Conservation (phyloP, 2,888 invertebrate genomes). For the Eupithecia subumbrata region DNA sequence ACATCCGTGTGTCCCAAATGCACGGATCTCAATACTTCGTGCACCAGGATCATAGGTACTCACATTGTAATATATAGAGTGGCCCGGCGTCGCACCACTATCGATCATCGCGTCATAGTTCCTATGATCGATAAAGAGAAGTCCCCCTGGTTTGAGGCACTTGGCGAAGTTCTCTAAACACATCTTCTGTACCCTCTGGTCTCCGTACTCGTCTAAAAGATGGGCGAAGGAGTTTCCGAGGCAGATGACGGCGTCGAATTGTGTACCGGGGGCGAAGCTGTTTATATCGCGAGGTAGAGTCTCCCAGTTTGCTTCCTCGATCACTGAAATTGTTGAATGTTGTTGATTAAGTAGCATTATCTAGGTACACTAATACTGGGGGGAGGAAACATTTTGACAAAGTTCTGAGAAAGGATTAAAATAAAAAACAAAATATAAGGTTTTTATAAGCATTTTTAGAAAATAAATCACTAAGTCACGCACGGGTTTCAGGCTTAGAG, state of each 20-base stretch:
- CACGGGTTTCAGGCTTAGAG: too few species aligned
- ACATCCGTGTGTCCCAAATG: too few species aligned
- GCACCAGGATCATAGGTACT: slow-evolving; percentile 61
- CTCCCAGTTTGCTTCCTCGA: slow-evolving; percentile 96
- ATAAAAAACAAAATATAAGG: too few species aligned
- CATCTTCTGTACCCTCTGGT: slow-evolving; percentile 90
- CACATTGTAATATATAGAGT: slow-evolving; percentile 95
- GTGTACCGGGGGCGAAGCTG: slow-evolving; percentile 81
- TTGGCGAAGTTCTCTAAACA: slow-evolving; percentile 92
- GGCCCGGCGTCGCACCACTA: slow-evolving; percentile 90
- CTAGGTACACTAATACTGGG: too few species aligned
- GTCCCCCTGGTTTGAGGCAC: slow-evolving; percentile 93
- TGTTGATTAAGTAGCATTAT: background rate
- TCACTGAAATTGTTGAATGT: slow-evolving; percentile 81
- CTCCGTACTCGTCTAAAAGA: slow-evolving; percentile 90
- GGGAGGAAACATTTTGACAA: too few species aligned
- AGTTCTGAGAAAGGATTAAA: too few species aligned
- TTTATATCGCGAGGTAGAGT: slow-evolving; percentile 90
- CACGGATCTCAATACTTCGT: too few species aligned
- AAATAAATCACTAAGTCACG: too few species aligned
- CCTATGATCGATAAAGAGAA: slow-evolving; percentile 93
- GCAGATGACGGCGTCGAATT: slow-evolving; percentile 95
- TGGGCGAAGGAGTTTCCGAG: slow-evolving; percentile 96
- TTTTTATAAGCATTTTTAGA: too few species aligned
- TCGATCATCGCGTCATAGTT: slow-evolving; percentile 93